These are phyloP conservation scores for Phylloscopus collybita DNA, from an alignment of 2,797 vertebrate genomes.

Conservation along the genomic window DNA sequence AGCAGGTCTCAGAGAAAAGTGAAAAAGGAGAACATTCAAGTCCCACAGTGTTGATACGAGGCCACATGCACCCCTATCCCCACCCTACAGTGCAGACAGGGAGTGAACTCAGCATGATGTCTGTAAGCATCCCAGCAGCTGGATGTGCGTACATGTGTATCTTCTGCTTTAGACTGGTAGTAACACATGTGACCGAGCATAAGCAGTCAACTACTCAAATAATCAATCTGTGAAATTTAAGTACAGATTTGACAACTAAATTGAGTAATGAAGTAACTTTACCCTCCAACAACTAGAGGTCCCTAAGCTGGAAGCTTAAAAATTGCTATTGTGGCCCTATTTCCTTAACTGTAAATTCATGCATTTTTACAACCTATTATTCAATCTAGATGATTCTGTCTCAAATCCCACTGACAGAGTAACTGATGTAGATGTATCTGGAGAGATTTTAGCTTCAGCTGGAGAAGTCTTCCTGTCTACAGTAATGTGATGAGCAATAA, in stretches of 20 bases:
- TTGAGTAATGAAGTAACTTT: neutral
- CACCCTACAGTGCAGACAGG: fast-evolving
- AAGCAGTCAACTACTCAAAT: neutral
- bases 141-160: fast-evolving
- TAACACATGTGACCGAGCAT: neutral
- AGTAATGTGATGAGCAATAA: neutral
- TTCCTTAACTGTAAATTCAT: neutral
- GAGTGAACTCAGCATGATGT: neutral
- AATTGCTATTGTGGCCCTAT: neutral
- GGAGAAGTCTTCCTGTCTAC: neutral
- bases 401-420: neutral
- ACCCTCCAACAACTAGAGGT: neutral
- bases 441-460: neutral
- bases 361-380: neutral
- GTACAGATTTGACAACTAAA: neutral
- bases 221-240: neutral
- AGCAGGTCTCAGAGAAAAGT: neutral
- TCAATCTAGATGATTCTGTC: neutral
- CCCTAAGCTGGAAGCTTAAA: neutral
- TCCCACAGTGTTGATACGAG: fast-evolving
- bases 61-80: fast-evolving
- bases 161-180: neutral
- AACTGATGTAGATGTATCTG: neutral
- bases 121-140: fast-evolving
- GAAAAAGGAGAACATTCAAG: neutral